Evolutionary conservation across 2,888 invertebrate species (phyloP), one percentile per base, ranked within the genome.

Genomic region (Nephrotoma appendiculata): DNA sequence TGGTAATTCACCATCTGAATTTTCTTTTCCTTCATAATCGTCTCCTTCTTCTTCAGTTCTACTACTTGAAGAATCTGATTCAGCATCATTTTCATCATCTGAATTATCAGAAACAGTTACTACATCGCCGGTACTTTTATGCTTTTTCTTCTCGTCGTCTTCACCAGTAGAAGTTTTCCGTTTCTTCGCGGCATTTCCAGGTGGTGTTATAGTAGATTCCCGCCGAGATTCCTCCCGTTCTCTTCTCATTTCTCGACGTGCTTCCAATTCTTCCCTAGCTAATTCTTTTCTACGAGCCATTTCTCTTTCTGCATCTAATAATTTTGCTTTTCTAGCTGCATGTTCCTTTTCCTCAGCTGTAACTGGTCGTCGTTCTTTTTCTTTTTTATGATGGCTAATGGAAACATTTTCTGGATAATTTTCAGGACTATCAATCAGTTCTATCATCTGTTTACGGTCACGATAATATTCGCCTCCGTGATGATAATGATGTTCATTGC

Each of bases 241-340:
- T 1, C 94, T 92, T 71, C 94, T 91, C 88, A 94, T 93, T 89
- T 94, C 92, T 83, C 96, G 93, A 12, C 96, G 93, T 0, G 96
- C 95, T 90, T 96, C 95, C 15, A 96, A 91, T 90, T 96, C 96
- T 86, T 93, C 93, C 41, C 95, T 93, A 0, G 95, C 95, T 86
- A 94, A 94, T 90, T 96, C 95, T 90, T 96, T 96, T 87, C 96
- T 93, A 88, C 95, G 93, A 2, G 95, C 95, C 94, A 95, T 96
- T 92, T 96, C 92, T 44, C 96, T 92, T 89, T 95, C 95, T 92
- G 95, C 95, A 90, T 95, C 95, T 88, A 96, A 90, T 85, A 96
- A 91, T 89, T 94, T 94, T 88, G 95, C 94, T 89, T 94, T 93
- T 89, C 96, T 92, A 90, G 93, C 91, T 92, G 93, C 88, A 90